These are phyloP conservation scores for Amphilophus citrinellus DNA, from an alignment of 2,113 vertebrate genomes.

Conservation along the genomic window DNA sequence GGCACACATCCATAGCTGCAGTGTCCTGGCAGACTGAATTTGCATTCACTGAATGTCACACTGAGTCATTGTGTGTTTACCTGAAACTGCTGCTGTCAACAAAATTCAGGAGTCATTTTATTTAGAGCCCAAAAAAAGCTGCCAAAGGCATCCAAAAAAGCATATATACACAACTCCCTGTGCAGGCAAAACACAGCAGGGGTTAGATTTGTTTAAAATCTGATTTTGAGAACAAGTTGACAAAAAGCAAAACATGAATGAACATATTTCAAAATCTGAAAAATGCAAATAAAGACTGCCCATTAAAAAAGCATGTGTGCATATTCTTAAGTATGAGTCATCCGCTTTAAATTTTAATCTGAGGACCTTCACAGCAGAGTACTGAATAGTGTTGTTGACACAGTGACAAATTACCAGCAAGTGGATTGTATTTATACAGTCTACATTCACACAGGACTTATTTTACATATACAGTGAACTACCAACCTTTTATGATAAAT, in stretches of 20 bases:
- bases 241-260: background rate
- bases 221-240: background rate
- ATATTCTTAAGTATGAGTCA: background rate
- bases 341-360: background rate
- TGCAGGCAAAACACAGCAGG: accelerated
- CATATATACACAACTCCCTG: background rate
- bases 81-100: conserved; percentile 4
- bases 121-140: background rate
- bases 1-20: background rate
- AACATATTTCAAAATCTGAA: background rate
- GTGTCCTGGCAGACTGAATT: background rate
- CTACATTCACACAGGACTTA: background rate
- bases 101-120: conserved; percentile 1
- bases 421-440: background rate
- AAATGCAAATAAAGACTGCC: background rate
- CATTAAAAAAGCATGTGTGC: conserved; percentile 1
- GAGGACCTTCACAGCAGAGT: background rate
- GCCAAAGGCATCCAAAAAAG: background rate
- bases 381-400: background rate
- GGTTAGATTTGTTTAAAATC: conserved; percentile 2
- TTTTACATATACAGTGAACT: background rate
- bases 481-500: background rate
- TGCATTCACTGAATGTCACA: conserved; percentile 13
- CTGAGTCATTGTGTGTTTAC: background rate
- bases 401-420: background rate